Percentiles rank a stretch among this genome's conserved stretches.
Evolutionary conservation across 1,140 invertebrate genomes (phyloP).

Genomic region (Penaeus indicus): DNA sequence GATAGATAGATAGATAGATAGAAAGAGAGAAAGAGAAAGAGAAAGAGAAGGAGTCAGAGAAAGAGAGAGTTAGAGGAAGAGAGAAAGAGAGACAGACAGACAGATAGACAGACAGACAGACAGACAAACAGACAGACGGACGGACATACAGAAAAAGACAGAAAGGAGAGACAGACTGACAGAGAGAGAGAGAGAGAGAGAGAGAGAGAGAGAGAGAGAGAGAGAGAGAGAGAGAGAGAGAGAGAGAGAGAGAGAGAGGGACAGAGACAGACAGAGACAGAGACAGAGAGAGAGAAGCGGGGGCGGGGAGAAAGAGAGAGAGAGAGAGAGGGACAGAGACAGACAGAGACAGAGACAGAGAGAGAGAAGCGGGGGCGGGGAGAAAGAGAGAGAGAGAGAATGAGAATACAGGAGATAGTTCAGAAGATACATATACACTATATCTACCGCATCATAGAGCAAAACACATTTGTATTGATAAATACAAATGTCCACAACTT

Average conservation of each 20-base stretch:
- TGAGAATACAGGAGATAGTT: background rate
- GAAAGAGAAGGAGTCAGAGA: too few relatives aligned
- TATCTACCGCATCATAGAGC: too few relatives aligned
- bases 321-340: background rate
- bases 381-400: too few relatives aligned
- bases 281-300: background rate
- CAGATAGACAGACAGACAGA: background rate
- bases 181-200: background rate
- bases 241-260: background rate
- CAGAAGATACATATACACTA: slow-evolving; percentile 2
- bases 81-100: background rate
- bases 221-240: background rate
- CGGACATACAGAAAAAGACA: too few relatives aligned
- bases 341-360: background rate
- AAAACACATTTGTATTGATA: too few relatives aligned
- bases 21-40: too few relatives aligned
- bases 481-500: too few relatives aligned
- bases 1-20: too few relatives aligned
- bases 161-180: background rate
- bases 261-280: background rate
- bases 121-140: background rate
- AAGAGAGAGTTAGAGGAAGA: too few relatives aligned
- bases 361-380: background rate
- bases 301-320: background rate
- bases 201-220: background rate